Evolutionary conservation across 2,113 vertebrate genomes (phyloP), one percentile per base, ranked within the genome.

Genomic region (Irena cyanogastra): DNA sequence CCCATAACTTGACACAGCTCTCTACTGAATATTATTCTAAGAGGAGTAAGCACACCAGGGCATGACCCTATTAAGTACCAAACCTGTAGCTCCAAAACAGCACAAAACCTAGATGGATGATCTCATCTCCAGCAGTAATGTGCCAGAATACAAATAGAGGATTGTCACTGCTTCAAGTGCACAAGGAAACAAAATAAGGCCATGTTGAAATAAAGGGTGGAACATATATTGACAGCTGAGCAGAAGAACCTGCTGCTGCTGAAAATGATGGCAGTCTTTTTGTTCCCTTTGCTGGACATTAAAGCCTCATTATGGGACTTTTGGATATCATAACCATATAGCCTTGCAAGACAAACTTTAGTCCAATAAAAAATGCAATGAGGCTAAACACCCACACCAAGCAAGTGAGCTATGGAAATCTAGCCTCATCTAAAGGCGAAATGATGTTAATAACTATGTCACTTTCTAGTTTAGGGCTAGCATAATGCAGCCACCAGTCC

Each of bases 31-130:
- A 75, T 61, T 80, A 65, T 60, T 85, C 57, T 79, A 74, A 93
- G 75, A 76, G 59, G 49, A 59, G 15, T 87, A 90, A 94, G 77
- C 28, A 76, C 44, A 87, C 54, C 72, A 79, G 91, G 77, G 47
- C 68, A 71, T 75, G 91, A 95, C 87, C 90, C 85, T 94, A 85
- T 96, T 92, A 94, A 94, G 91, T 86, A 91, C 50, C 91, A 93
- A 87, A 89, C 82, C 85, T 94, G 89, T 87, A 94, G 84, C 61
- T 91, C 52, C 33, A 88, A 94, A 95, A 75, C 2, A 77, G 84
- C 89, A 77, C 86, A 90, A 87, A 95, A 78, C 85, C 30, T 88
- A 89, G 50, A 87, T 69, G 72, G 63, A 94, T 94, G 89, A 94
- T 93, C 95, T 93, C 90, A 86, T 85, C 74, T 84, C 1, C 8